Base-by-base conservation (phyloP, 2,888 invertebrate genomes). In the Drosophila birchii region DNA sequence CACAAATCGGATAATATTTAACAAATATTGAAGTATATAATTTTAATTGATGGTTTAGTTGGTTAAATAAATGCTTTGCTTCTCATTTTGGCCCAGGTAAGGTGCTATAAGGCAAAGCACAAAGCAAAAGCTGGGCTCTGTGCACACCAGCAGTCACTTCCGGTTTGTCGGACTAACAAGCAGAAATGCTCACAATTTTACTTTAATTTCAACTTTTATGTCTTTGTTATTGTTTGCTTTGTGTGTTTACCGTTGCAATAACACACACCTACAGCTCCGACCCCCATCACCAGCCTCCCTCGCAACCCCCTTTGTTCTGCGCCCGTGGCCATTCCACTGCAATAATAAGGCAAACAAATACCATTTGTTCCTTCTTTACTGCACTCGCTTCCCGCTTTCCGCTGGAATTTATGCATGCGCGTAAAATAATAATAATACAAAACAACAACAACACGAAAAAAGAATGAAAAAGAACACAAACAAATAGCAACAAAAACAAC, bases 361-460 rank as follows among this genome's bases (percentile, higher is more conserved):
- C 38, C 53, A 68, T 51, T 60, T 58, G 60, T 55, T 70, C 54
- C 45, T 54, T 70, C 53, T 71, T 59, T 70, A 29, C 59, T 58
- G 72, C 53, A 60, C 41, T 70, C 54, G 29, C 6, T 43, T 75
- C 23, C 23, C 23, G 29, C 70, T 62, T 36, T 34, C 14, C 29
- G 43, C 56, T 56, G 41, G 68, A 83, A 78, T 80, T 76, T 80
- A 70, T 83, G 76, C 81, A 84, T 64, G 84, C 76, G 78, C 76
- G 66, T 84, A 80, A 78, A 82, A 86, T 78, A 86, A 82, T 80
- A 83, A 82, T 78, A 88, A 80, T 69, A 87, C 63, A 59, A 18
- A 69, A 26, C 26, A 55, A 55, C 55, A 68, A 55, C 47, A 67
- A 29, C 16, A 45, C 16, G 55, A 38, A 67, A 56, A 36, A 69